A percentile compares a stretch with the other conserved stretches of the same genome.
These are phyloP conservation scores for Xenopus borealis DNA, from an alignment of 2,113 vertebrate species.

Conservation along the genomic window DNA sequence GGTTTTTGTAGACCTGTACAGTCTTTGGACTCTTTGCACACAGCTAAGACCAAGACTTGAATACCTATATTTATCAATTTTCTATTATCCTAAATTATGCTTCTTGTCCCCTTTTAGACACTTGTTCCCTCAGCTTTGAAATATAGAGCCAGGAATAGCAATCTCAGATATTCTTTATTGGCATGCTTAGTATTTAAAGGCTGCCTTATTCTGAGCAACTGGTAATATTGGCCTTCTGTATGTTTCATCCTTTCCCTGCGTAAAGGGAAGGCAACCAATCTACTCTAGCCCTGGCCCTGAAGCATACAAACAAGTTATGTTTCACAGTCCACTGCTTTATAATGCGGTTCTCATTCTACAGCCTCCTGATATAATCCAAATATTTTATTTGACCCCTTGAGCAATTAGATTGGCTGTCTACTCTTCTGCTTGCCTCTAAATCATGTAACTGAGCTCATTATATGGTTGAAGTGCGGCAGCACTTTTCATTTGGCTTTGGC, in stretches of 20 bases:
- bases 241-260: neutral
- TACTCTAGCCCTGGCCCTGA: neutral
- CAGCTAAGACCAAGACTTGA: too few species aligned
- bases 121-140: too few species aligned
- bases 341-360: conserved; percentile 1
- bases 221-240: neutral
- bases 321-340: neutral
- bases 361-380: conserved; percentile 33
- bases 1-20: too few species aligned
- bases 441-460: conserved; percentile 10
- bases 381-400: conserved; percentile 40
- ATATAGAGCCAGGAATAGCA: too few species aligned
- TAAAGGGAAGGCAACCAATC: neutral
- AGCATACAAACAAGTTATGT: neutral
- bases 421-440: conserved; percentile 7
- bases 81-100: too few species aligned
- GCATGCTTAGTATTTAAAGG: too few species aligned
- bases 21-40: too few species aligned
- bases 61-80: too few species aligned
- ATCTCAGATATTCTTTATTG: too few species aligned
- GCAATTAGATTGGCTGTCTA: conserved; percentile 35
- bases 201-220: too few species aligned
- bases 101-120: too few species aligned
- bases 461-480: too few species aligned
- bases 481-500: neutral